Evolutionary conservation across 2,113 vertebrate species (phyloP).

Genomic region (Cololabis saira): DNA sequence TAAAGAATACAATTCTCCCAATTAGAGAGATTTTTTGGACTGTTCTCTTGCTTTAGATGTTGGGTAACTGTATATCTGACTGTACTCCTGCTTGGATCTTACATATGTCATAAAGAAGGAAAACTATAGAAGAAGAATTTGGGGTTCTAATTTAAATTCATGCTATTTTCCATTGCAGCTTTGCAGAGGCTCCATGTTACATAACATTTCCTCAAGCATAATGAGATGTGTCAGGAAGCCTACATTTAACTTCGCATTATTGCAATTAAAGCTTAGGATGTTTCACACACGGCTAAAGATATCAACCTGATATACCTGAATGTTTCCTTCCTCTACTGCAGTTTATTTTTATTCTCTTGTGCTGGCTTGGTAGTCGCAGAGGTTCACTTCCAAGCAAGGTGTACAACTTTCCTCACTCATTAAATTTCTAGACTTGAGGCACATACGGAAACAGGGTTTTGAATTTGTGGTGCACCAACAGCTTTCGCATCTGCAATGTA

Average conservation of each 20-base stretch:
- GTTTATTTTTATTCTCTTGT: conserved; percentile 60
- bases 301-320: conserved; percentile 11
- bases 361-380: conserved; percentile 33
- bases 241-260: not conserved
- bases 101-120: conserved; percentile 1
- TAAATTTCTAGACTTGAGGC: conserved; percentile 44
- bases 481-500: conserved; percentile 5
- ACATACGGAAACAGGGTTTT: conserved; percentile 25
- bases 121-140: not conserved
- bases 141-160: not conserved
- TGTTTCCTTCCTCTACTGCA: conserved; percentile 23
- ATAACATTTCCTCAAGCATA: not conserved
- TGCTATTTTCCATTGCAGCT: conserved; percentile 1
- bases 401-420: conserved; percentile 54
- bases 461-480: conserved; percentile 7
- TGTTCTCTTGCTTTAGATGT: not conserved
- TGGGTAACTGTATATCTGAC: not conserved
- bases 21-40: too few relatives aligned
- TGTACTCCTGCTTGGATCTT: not conserved
- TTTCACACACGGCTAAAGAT: conserved; percentile 20
- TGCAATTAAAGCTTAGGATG: conserved; percentile 7
- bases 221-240: not conserved
- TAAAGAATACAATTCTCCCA: too few relatives aligned
- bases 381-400: conserved; percentile 23
- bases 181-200: not conserved